Evolutionary conservation across 35 echinoderm and acorn worm genomes (phyloP).

Genomic region (Hemicentrotus pulcherrimus): DNA sequence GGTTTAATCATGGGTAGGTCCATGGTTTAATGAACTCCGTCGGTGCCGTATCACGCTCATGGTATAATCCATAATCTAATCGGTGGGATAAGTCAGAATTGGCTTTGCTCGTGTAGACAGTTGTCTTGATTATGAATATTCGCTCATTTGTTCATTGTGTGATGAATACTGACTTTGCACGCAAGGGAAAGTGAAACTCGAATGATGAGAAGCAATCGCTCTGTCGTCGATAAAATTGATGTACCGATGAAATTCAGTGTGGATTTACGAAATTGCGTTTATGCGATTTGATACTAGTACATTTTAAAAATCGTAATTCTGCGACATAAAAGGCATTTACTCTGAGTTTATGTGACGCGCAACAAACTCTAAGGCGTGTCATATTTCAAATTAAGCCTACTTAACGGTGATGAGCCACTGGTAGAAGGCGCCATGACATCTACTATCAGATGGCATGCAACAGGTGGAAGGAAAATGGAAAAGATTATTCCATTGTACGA

Average conservation of each 20-base stretch:
- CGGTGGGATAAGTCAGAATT: neutral
- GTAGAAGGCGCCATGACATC: neutral
- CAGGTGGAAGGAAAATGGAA: neutral
- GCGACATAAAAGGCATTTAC: too few species aligned
- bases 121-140: neutral
- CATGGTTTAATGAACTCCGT: neutral
- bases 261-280: too few species aligned
- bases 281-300: too few species aligned
- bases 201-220: neutral
- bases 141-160: neutral
- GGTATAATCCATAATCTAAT: neutral
- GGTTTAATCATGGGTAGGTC: too few species aligned
- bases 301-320: too few species aligned
- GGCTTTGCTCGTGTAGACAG: neutral
- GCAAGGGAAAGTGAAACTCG: neutral
- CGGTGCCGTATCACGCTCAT: neutral
- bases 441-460: neutral
- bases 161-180: neutral
- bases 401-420: too few species aligned
- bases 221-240: too few species aligned
- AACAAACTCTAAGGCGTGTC: too few species aligned
- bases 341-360: too few species aligned
- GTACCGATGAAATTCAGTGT: too few species aligned
- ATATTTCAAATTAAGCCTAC: too few species aligned
- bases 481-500: neutral